Base-by-base conservation (phyloP, 2,888 invertebrate genomes). In the Caenorhabditis sp. region DNA sequence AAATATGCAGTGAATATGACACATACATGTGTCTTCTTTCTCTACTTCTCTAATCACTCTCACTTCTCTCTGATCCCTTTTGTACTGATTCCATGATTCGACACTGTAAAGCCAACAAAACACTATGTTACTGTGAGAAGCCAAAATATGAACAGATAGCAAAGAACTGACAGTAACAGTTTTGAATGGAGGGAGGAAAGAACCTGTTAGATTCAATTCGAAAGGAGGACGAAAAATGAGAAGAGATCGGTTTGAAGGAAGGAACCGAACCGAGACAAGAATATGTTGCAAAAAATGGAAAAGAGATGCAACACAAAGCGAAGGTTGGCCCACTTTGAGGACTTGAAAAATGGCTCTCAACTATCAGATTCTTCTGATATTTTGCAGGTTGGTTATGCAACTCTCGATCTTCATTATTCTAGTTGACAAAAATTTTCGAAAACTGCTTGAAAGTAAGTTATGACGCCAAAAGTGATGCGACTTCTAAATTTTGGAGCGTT, bases 1-100 rank as follows among this genome's bases (percentile, higher is more conserved):
- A 73, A 73, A 73, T 73, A 73, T 73, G 73, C 73, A 72, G 72
- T 72, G 72, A 72, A 72, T 72, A 73, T 73, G 73, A 73, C 73
- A 73, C 73, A 73, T 63, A 38, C 38, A 63, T 63, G 24, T 59
- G 35, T 68, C 12, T 72, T 19, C 24, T 26, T 26, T 73, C 70
- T 51, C 49, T 61, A 6, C 49, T 61, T 63, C 73, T 73, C 61
- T 70, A 35, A 12, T 24, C 38, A 4, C 61, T 73, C 73, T 63
- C 7, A 1, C 49, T 51, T 51, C 24, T 22, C 4, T 38, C 10
- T 61, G 16, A 63, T 73, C 73, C 49, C 63, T 73, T n/a, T n/a
- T 14, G 14, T 10, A 49, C 47, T 63, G 22, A 51, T 49, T 68
- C 54, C 22, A 28, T n/a, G 49, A 49, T 47, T 51, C 38, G 49